Conservation (phyloP, 2,888 invertebrate genomes). For the Thecocarcelia acutangulata region DNA sequence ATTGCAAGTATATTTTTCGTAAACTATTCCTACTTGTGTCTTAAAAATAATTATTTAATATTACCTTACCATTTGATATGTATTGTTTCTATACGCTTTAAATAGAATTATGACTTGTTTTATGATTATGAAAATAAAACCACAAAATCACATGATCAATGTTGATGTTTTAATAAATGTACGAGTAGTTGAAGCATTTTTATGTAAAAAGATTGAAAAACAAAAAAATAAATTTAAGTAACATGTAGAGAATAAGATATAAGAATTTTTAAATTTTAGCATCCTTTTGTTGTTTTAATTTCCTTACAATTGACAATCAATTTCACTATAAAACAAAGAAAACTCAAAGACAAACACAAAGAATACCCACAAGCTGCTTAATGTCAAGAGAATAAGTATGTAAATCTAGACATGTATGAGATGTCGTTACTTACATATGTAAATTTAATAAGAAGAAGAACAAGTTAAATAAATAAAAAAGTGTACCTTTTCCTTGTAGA, state of each 20-base stretch:
- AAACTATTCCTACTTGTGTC: no score
- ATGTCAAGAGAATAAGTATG: background rate
- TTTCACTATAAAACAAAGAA: slow-evolving; percentile 44
- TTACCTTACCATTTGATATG: no score
- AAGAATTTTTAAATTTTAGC: slow-evolving; percentile 29
- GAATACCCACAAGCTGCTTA: slow-evolving; percentile 6
- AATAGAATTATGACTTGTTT: no score
- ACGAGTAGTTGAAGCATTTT: slow-evolving; percentile 59
- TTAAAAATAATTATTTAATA: no score
- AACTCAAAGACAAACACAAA: slow-evolving; percentile 19
- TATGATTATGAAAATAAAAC: background rate
- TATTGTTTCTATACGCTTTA: no score
- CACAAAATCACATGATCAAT: slow-evolving; percentile 27
- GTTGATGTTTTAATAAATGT: slow-evolving; percentile 53
- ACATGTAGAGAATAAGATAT: slow-evolving; percentile 18
- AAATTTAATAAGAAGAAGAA: no score
- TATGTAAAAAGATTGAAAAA: slow-evolving; percentile 59
- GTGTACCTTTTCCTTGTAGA: slow-evolving; percentile 53
- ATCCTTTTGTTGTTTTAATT: slow-evolving; percentile 36
- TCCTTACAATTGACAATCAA: slow-evolving; percentile 66
- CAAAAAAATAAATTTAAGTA: slow-evolving; percentile 18
- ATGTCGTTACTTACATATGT: background rate
- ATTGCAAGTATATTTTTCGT: no score
- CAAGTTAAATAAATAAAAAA: background rate
- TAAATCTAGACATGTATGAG: background rate